Conservation (phyloP, 2,888 invertebrate genomes). For the Zaprionus bogoriensis region DNA sequence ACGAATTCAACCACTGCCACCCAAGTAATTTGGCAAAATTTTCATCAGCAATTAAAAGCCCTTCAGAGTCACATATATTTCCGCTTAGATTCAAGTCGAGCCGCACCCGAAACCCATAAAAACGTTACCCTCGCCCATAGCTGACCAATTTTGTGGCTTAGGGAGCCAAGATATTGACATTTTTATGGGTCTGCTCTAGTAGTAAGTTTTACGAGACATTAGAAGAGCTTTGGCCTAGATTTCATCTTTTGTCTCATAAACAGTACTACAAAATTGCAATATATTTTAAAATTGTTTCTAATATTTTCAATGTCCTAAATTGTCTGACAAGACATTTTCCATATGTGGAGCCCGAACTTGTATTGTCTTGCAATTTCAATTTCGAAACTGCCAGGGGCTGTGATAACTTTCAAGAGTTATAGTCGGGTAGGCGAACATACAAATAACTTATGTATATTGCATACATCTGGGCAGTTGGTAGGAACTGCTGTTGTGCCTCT, state of each 20-base stretch:
- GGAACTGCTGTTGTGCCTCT: not conserved
- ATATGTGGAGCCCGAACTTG: not conserved
- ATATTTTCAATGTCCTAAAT: not conserved
- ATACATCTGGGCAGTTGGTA: not conserved
- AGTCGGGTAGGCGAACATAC: conserved; percentile 14
- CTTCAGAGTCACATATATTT: conserved; percentile 40
- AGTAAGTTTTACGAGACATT: not conserved
- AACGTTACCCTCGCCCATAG: conserved; percentile 14
- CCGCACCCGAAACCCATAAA: conserved; percentile 21
- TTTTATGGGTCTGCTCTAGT: conserved; percentile 45
- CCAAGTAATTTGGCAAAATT: conserved; percentile 50
- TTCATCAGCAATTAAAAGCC: conserved; percentile 64
- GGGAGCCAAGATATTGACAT: conserved; percentile 38
- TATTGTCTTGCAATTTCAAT: not conserved
- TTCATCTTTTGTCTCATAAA: no score
- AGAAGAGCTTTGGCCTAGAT: conserved; percentile 34
- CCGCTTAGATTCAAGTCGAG: conserved; percentile 7
- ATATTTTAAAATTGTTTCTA: not conserved
- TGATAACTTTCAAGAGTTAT: conserved; percentile 12
- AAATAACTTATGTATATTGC: conserved; percentile 5
- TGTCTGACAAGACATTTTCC: not conserved
- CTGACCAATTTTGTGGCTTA: conserved; percentile 44
- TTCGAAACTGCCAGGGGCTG: not conserved
- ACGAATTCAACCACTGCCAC: conserved; percentile 4
- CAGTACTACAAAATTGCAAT: no score